Conservation (phyloP, 2,797 vertebrate species). For the Moxostoma hubbsi region DNA sequence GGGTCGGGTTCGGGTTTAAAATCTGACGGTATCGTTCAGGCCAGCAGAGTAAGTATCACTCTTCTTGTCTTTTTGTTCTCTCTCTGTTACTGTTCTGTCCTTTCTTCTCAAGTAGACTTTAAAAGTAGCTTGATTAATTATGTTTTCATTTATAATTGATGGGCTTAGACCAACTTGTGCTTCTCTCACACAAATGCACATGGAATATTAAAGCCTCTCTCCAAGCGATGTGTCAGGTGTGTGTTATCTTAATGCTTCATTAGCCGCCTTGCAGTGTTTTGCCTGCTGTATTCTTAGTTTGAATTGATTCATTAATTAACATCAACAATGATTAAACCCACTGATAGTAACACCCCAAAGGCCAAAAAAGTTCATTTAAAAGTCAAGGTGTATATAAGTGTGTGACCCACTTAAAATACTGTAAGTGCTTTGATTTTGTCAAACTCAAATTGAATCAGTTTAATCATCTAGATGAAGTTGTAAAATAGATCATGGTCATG, state of each 20-base stretch:
- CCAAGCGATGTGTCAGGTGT: slow-evolving; percentile 12
- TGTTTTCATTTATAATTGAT: slow-evolving; percentile 32
- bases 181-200: slow-evolving; percentile 7
- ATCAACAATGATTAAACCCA: not conserved
- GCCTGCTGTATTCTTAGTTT: slow-evolving; percentile 3
- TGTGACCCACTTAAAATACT: not conserved
- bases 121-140: slow-evolving; percentile 2
- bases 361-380: not conserved
- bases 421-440: not conserved
- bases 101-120: not conserved
- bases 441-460: too few species aligned
- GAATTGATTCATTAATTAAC: slow-evolving; percentile 28
- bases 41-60: not conserved
- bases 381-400: slow-evolving; percentile 4
- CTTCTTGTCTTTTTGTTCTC: not conserved
- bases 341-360: slow-evolving; percentile 32
- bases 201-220: slow-evolving; percentile 32
- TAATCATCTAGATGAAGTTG: too few species aligned
- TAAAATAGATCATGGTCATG: too few species aligned
- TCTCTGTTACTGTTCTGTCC: not conserved
- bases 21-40: too few species aligned
- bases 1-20: too few species aligned
- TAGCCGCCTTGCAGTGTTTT: slow-evolving; percentile 4
- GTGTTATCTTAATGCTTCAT: slow-evolving; percentile 29
- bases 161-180: not conserved